Conservation (phyloP, 2,113 vertebrate genomes). For the Herpetotheres cachinnans region DNA sequence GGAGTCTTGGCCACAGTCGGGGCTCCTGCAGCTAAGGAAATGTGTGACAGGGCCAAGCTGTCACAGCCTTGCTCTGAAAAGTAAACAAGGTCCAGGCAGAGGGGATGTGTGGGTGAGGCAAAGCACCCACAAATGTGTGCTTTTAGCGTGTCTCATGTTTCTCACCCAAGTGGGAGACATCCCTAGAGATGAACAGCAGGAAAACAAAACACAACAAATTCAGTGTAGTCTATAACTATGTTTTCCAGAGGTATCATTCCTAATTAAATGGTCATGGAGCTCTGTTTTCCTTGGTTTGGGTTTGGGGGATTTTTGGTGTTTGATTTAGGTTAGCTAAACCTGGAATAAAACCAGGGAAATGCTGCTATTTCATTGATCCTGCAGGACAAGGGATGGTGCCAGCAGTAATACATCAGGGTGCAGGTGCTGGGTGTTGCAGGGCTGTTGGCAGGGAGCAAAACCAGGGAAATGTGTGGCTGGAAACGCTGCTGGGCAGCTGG, state of each 20-base stretch:
- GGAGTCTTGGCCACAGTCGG: fast-evolving
- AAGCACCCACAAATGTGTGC: background rate
- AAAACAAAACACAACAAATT: background rate
- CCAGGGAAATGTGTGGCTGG: background rate
- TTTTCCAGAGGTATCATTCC: background rate
- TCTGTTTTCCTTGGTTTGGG: background rate
- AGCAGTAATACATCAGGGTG: background rate
- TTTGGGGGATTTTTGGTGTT: background rate
- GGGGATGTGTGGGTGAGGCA: no score
- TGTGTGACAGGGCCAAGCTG: background rate
- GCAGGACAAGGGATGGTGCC: background rate
- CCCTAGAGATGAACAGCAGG: background rate
- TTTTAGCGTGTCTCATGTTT: background rate
- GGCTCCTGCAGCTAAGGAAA: background rate
- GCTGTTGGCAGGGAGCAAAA: background rate
- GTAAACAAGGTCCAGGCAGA: background rate
- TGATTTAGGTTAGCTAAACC: background rate
- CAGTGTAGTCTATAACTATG: background rate
- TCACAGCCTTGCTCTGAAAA: background rate
- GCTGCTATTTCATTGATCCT: background rate
- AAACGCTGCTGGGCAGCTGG: background rate
- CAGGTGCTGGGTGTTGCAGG: background rate
- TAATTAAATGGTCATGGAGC: background rate
- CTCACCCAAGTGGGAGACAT: background rate
- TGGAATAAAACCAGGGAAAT: background rate